Evolutionary conservation across 2,888 invertebrate genomes (phyloP), one percentile per base, ranked within the genome.

Genomic region (Troilus luridus): DNA sequence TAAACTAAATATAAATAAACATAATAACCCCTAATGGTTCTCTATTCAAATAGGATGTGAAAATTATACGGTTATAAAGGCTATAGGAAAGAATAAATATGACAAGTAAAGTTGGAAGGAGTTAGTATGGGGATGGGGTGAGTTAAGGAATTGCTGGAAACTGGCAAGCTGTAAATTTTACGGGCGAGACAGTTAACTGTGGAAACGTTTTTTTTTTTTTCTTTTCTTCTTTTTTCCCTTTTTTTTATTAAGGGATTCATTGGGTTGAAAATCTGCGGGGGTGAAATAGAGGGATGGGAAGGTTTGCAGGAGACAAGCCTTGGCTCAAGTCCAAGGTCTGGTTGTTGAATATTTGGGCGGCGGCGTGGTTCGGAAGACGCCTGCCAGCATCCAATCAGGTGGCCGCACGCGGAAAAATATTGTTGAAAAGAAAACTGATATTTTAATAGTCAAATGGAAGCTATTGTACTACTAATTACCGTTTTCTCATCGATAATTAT

Each of bases 201-300:
- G 90, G 77, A 90, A 67, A 19, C 41, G 27, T 59, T 62, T 85
- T 90, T 90, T 90, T 90, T 62, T 81, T 59, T 60, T 77, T 58
- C 77, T 21, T 41, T 17, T 58, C 14, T 12, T 88, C 10, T 54
- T 56, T 56, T 90, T 90, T 27, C 8, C 11, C 12, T 19, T 64
- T 88, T 59, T 88, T 91, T 88, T 91, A 88, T 91, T 91, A 91
- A 91, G 88, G 88, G 88, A 91, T 91, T 91, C 91, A 91, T 91
- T 91, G 88, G 91, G 67, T 88, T 88, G 91, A 91, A 91, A 91
- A 91, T 91, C 72, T 77, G 88, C 88, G 81, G 41, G 58, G 85
- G 90, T 24, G 64, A 24, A 64, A 60, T 88, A 64, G 64, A 64
- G 88, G 72, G 90, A 72, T 67, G 91, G 88, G 41, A 64, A 72